Conservation (phyloP, 2,888 invertebrate species). For the Dryobota labecula region DNA sequence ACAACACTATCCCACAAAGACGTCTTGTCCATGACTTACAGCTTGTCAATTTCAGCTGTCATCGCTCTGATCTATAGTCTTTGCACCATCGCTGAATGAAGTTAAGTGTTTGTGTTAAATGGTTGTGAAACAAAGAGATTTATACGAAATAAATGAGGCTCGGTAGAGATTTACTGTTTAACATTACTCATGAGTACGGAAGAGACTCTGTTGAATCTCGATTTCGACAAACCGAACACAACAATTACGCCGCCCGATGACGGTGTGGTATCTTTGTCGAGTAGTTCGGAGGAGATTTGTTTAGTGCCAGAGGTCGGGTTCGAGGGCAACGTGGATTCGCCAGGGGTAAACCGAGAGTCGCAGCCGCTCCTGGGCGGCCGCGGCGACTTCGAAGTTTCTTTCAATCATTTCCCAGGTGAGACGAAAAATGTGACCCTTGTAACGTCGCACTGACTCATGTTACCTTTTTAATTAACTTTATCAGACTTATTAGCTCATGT, state of each 20-base stretch:
- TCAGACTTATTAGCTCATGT: conserved; percentile 63
- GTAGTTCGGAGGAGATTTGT: conserved; percentile 93
- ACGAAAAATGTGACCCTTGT: conserved; percentile 55
- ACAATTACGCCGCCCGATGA: conserved; percentile 88
- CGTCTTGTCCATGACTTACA: conserved; percentile 46
- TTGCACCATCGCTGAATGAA: conserved; percentile 76
- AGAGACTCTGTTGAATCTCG: conserved; percentile 92
- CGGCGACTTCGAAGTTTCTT: conserved; percentile 93
- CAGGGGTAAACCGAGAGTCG: conserved; percentile 96
- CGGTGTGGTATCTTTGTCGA: conserved; percentile 91
- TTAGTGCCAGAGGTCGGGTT: conserved; percentile 96
- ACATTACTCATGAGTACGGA: conserved; percentile 91
- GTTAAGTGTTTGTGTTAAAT: conserved; percentile 88
- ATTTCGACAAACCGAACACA: conserved; percentile 90
- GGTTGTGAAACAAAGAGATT: conserved; percentile 89
- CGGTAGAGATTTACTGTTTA: conserved; percentile 84
- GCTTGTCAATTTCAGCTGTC: conserved; percentile 71
- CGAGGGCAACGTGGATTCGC: conserved; percentile 95
- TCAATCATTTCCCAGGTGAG: conserved; percentile 96
- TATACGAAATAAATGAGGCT: conserved; percentile 89
- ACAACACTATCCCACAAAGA: conserved; percentile 32
- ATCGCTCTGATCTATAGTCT: conserved; percentile 77
- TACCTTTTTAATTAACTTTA: conserved; percentile 62
- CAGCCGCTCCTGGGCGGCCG: conserved; percentile 97
- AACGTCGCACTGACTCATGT: conserved; percentile 69